A percentile compares a stretch with the other conserved stretches of the same genome.
phyloP scores from a whole-genome alignment of 2,797 vertebrate genomes.

The Rhincodon typus region DNA sequence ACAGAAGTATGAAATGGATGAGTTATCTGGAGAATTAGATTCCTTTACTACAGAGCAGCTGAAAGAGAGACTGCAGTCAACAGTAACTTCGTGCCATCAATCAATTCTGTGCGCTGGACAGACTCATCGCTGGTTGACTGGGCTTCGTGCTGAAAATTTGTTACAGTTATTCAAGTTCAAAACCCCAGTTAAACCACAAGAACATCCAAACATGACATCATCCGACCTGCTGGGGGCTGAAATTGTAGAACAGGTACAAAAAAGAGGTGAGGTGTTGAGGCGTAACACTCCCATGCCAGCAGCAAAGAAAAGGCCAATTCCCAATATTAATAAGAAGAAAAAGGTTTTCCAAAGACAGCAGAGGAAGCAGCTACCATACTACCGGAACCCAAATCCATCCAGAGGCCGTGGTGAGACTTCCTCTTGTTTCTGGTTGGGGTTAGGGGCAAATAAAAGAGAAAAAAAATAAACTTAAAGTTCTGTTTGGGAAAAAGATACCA shows the following conservation, averaged over 20 bases:
- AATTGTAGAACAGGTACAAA: neutral
- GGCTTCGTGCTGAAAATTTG: neutral
- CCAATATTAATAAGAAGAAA: neutral
- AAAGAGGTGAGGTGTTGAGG: neutral
- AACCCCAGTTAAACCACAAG: neutral
- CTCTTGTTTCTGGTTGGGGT: neutral
- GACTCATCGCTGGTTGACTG: conserved; percentile 9
- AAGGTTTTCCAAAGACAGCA: neutral
- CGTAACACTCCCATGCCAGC: neutral
- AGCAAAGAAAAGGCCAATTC: neutral
- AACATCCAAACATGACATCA: conserved; percentile 21
- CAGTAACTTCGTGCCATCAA: conserved; percentile 24
- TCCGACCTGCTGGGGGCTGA: neutral
- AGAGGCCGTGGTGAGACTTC: conserved; percentile 2
- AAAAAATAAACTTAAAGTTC: neutral
- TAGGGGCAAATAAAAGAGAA: neutral
- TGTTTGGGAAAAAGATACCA: neutral
- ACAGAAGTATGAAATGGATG: conserved; percentile 29
- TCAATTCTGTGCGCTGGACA: conserved; percentile 20
- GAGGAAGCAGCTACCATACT: neutral
- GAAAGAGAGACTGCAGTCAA: conserved; percentile 16
- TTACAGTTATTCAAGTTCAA: conserved; percentile 27
- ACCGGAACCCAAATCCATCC: neutral
- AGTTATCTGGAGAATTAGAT: conserved; percentile 24
- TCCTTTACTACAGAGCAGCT: neutral